Evolutionary conservation across 2,113 vertebrate species (phyloP), one percentile per base, ranked within the genome.

Genomic region (Daphoenositta chrysoptera): DNA sequence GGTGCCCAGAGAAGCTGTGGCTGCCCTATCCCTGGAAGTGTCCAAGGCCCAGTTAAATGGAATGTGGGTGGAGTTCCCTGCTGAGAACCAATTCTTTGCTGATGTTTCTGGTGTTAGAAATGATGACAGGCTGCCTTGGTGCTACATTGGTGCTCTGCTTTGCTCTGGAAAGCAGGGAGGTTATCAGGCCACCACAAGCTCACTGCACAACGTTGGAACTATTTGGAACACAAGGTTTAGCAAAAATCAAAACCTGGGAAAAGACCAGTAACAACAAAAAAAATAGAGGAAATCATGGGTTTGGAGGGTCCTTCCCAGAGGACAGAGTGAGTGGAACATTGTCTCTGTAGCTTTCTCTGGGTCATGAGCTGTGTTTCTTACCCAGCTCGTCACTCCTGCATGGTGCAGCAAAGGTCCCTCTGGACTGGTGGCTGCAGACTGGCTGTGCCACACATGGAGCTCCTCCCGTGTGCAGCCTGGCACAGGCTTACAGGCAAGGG

Each of bases 51-150:
- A 23, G 22, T 6, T 51, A 40, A 40, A 61, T 3, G 22, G 61
- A 48, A 30, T 0, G 0, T n/a, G 15, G 5, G n/a, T 23, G 56
- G 26, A 10, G 27, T 31, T 88, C 45, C 40, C 31, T 39, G 48
- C 15, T 15, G 28, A 75, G 22, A 89, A 68, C 15, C 47, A 53
- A 14, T 45, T 66, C 31, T 86, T 61, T 51, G 35, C 42, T 40
- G 14, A 22, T 44, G 44, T 75, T 79, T 57, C 51, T 37, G n/a
- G 30, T 35, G 47, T 24, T 28, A 58, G 57, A 53, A 82, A 61
- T 63, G 7, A 22, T 42, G 42, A 27, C 31, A 57, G 44, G 35
- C 42, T 73, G 54, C 37, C 39, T 33, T 1, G 17, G 2, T 18
- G 31, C 27, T 53, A 4, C 5, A 1, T 10, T 23, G 13, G 63